These are phyloP conservation scores for Ricordea florida DNA, from an alignment of 92 coral and sea anemone genomes.

Conservation along the genomic window DNA sequence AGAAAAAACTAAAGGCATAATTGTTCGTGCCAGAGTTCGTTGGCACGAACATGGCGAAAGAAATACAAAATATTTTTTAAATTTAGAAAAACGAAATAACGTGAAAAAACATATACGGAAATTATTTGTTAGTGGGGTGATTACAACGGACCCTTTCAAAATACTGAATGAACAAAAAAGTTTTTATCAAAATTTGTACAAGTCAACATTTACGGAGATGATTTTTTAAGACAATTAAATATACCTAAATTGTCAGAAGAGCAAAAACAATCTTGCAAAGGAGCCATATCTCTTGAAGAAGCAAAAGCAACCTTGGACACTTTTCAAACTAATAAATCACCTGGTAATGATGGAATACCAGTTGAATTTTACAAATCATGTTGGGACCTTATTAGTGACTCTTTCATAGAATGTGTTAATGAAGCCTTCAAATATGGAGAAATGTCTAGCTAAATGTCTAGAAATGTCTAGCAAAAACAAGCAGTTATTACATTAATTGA, in stretches of 20 bases:
- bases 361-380: not conserved
- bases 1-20: constrained; percentile 1
- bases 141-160: constrained; percentile 7
- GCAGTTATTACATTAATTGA: constrained; percentile 15
- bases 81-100: constrained; percentile 3
- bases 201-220: too few relatives aligned
- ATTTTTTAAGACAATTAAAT: too few relatives aligned
- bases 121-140: constrained; percentile 1
- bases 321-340: not conserved
- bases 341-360: not conserved
- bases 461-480: constrained; percentile 33
- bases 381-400: not conserved
- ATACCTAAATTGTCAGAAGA: too few relatives aligned
- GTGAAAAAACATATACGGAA: constrained; percentile 9
- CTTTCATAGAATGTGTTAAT: not conserved
- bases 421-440: not conserved
- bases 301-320: not conserved
- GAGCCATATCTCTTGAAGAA: not conserved
- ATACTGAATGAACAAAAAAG: not conserved
- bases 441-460: not conserved
- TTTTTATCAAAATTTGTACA: not conserved
- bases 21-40: constrained; percentile 10
- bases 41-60: constrained; percentile 17
- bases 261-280: not conserved
- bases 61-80: constrained; percentile 1